phyloP scores from a whole-genome alignment of 2,113 vertebrate species.

The Rana temporaria region DNA sequence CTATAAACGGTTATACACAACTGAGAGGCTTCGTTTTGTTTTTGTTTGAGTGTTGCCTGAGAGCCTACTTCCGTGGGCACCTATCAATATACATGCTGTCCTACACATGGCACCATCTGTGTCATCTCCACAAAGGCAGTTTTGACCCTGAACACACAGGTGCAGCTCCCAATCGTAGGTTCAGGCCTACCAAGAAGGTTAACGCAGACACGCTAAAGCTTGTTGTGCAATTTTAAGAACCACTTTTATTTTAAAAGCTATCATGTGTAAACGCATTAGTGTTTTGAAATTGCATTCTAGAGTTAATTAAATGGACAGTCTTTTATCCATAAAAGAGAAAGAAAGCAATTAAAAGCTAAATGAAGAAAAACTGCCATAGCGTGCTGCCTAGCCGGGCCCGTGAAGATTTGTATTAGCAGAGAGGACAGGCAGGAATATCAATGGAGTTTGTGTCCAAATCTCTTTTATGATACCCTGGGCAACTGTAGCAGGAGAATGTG shows the following conservation, averaged over 20 bases:
- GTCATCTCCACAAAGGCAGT: neutral
- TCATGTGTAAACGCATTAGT: constrained; percentile 83
- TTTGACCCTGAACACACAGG: constrained; percentile 19
- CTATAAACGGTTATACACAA: too few species aligned
- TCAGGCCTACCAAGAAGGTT: constrained; percentile 57
- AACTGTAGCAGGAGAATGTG: constrained; percentile 48
- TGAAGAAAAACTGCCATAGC: constrained; percentile 64
- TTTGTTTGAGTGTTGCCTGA: neutral
- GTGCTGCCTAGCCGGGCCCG: constrained; percentile 59
- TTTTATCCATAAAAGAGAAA: constrained; percentile 82
- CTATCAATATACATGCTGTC: neutral
- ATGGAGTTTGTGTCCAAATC: constrained; percentile 51
- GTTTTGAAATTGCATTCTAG: constrained; percentile 81
- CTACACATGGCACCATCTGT: neutral
- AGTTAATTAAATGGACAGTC: constrained; percentile 86
- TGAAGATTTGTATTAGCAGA: constrained; percentile 39
- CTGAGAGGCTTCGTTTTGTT: neutral
- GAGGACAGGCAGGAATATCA: constrained; percentile 51
- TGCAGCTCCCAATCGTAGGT: neutral
- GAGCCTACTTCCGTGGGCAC: neutral
- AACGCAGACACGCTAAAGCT: constrained; percentile 33
- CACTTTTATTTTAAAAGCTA: constrained; percentile 80
- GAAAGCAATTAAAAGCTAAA: constrained; percentile 75
- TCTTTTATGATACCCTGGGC: constrained; percentile 60
- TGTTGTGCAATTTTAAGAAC: constrained; percentile 62